These are phyloP conservation scores for Rhabditoides inermis DNA, from an alignment of 2,888 invertebrate genomes.

Conservation along the genomic window DNA sequence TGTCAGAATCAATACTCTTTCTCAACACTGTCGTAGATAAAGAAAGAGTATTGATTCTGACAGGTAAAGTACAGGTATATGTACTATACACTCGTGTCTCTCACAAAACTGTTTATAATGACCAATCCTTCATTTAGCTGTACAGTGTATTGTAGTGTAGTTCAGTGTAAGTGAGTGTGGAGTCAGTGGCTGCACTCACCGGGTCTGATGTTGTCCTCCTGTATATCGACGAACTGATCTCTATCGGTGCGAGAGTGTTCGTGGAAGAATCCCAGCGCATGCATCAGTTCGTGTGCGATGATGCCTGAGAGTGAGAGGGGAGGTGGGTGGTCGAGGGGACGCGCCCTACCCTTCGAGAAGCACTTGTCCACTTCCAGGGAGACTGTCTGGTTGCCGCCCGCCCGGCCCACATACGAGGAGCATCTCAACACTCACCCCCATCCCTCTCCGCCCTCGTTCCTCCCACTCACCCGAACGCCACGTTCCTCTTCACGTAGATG, in stretches of 20 bases:
- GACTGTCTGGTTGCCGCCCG: slow-evolving; percentile 68
- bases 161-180: too few relatives aligned
- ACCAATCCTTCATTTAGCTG: too few relatives aligned
- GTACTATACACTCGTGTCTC: too few relatives aligned
- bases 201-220: slow-evolving; percentile 66
- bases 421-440: slow-evolving; percentile 57
- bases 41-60: not conserved
- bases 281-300: slow-evolving; percentile 71
- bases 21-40: not conserved
- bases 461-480: slow-evolving; percentile 53
- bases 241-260: slow-evolving; percentile 73
- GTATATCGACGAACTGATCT: slow-evolving; percentile 68
- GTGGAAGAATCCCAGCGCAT: slow-evolving; percentile 70
- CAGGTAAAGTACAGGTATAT: not conserved
- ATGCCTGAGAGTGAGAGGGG: too few relatives aligned
- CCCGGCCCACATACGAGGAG: slow-evolving; percentile 69
- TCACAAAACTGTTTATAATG: not conserved
- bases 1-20: too few relatives aligned
- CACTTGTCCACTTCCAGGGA: slow-evolving; percentile 60
- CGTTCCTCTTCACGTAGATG: slow-evolving; percentile 59
- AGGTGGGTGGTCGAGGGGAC: too few relatives aligned
- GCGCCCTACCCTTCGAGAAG: slow-evolving; percentile 53
- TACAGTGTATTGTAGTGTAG: too few relatives aligned
- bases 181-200: slow-evolving; percentile 55
- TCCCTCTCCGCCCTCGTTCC: not conserved